Conservation (phyloP, 2,797 vertebrate species). For the Cossypha caffra region DNA sequence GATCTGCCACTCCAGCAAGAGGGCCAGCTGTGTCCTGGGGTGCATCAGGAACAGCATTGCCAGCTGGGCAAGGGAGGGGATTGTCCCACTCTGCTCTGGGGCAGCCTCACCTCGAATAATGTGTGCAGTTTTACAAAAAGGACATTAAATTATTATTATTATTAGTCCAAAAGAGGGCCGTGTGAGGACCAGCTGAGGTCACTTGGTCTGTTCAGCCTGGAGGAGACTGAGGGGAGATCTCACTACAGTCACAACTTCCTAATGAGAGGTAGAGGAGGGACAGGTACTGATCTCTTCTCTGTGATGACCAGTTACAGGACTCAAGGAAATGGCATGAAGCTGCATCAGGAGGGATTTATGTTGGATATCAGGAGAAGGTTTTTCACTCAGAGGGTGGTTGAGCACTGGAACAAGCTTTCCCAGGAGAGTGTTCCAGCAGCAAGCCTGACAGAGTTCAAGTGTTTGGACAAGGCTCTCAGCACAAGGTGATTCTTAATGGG, state of each 20-base stretch:
- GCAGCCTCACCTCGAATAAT: rapidly evolving
- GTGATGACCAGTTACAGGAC: not conserved
- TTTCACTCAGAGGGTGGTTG: not conserved
- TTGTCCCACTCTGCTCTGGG: not conserved
- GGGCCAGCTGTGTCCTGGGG: rapidly evolving
- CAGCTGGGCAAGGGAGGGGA: rapidly evolving
- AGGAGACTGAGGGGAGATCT: not conserved
- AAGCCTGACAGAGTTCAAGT: not conserved
- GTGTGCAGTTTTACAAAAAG: not conserved
- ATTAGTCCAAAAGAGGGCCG: not conserved
- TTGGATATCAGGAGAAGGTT: not conserved
- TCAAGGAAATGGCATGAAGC: not conserved
- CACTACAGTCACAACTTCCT: not conserved
- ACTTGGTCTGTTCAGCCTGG: not conserved
- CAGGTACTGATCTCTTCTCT: not conserved
- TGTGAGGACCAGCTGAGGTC: not conserved
- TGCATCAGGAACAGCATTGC: rapidly evolving
- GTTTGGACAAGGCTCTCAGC: not conserved
- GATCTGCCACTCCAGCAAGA: not conserved
- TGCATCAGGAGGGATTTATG: not conserved
- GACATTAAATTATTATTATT: not conserved
- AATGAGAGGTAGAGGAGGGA: not conserved
- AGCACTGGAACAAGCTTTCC: not conserved
- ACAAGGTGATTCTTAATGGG: not conserved
- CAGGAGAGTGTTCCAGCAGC: not conserved